These are phyloP conservation scores for Limanda limanda DNA, from an alignment of 2,113 vertebrate genomes.

Conservation along the genomic window DNA sequence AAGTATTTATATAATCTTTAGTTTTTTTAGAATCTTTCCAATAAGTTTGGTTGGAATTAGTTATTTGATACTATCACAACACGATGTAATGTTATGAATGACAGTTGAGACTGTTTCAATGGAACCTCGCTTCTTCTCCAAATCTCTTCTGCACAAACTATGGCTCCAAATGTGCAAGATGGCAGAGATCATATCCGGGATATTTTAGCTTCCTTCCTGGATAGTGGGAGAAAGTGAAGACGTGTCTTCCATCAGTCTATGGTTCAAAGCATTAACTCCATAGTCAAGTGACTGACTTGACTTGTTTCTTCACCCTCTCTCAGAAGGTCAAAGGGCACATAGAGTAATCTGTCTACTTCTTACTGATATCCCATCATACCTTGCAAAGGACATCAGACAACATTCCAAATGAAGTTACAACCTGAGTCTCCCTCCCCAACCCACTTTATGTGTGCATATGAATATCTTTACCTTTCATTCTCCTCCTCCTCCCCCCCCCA, in stretches of 20 bases:
- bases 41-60: no score
- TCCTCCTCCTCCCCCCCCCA: background rate
- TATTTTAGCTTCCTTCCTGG: no score
- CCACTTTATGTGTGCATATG: slow-evolving; percentile 38
- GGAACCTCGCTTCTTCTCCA: no score
- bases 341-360: slow-evolving; percentile 26
- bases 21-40: no score
- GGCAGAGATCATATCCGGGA: no score
- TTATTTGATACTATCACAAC: no score
- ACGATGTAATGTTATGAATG: no score
- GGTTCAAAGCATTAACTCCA: background rate
- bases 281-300: slow-evolving; percentile 1
- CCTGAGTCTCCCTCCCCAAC: slow-evolving; percentile 13
- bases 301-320: background rate
- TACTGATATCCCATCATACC: slow-evolving; percentile 32
- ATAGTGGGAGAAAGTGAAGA: no score
- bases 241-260: background rate
- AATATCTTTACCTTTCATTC: slow-evolving; percentile 52
- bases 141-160: no score
- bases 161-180: no score
- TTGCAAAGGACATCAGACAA: slow-evolving; percentile 20
- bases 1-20: no score
- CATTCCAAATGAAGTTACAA: slow-evolving; percentile 29
- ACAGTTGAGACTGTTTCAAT: no score
- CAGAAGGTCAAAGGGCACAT: slow-evolving; percentile 20